Conservation (phyloP, 2,888 invertebrate genomes). For the Rhingia rostrata region DNA sequence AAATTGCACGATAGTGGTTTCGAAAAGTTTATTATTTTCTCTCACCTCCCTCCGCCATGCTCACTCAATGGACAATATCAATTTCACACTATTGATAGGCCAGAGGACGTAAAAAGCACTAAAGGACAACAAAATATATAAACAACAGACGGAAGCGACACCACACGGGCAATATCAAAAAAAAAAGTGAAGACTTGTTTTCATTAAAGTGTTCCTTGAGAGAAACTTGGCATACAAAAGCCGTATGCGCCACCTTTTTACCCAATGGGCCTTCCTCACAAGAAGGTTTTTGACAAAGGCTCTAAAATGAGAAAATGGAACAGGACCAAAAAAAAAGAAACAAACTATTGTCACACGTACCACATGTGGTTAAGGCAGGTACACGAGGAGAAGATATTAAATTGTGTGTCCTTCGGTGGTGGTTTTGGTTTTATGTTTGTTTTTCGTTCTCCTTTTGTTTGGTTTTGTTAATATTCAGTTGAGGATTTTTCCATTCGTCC, state of each 20-base stretch:
- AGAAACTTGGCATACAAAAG: constrained; percentile 36
- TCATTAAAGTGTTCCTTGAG: constrained; percentile 54
- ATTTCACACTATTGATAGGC: constrained; percentile 50
- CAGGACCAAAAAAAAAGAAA: neutral
- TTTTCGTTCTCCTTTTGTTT: neutral
- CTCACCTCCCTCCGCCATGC: neutral
- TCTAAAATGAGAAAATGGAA: constrained; percentile 23
- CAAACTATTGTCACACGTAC: constrained; percentile 46
- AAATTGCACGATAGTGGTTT: constrained; percentile 35
- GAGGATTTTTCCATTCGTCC: constrained; percentile 15
- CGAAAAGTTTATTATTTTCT: constrained; percentile 9
- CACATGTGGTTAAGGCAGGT: constrained; percentile 43
- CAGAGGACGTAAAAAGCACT: constrained; percentile 7
- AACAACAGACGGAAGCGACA: neutral
- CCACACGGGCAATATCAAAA: constrained; percentile 31
- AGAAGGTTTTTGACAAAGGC: constrained; percentile 39
- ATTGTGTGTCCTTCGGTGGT: constrained; percentile 40
- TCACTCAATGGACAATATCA: constrained; percentile 24
- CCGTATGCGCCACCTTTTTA: constrained; percentile 15
- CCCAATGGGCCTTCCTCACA: neutral
- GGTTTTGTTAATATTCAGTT: constrained; percentile 21
- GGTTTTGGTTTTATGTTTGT: constrained; percentile 15
- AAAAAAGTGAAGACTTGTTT: constrained; percentile 42
- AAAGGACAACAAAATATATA: constrained; percentile 10
- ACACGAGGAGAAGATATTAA: constrained; percentile 46